These are phyloP conservation scores for Scaptomyza graminum DNA, from an alignment of 1,140 invertebrate species.

Conservation along the genomic window DNA sequence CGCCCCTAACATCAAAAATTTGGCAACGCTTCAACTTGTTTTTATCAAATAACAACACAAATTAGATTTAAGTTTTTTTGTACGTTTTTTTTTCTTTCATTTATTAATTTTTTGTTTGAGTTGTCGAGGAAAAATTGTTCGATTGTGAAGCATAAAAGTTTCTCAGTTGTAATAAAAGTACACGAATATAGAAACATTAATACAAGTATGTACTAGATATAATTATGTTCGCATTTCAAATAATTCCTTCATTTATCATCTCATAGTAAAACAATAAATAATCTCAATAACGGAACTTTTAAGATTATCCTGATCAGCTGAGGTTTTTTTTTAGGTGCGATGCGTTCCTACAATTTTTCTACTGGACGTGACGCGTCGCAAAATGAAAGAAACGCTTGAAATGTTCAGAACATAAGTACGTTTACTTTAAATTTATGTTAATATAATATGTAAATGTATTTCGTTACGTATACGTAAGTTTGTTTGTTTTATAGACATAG, in stretches of 20 bases:
- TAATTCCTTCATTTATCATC: slow-evolving; percentile 5
- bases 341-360: neutral
- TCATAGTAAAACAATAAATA: neutral
- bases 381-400: slow-evolving; percentile 36
- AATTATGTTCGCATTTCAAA: slow-evolving; percentile 5
- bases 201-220: slow-evolving; percentile 18
- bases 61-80: slow-evolving; percentile 38
- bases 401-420: slow-evolving; percentile 49
- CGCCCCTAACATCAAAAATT: too few species aligned
- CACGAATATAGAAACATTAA: slow-evolving; percentile 67
- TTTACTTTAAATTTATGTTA: slow-evolving; percentile 48
- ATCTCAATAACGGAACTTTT: neutral
- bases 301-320: neutral
- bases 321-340: neutral
- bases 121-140: slow-evolving; percentile 51
- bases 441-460: slow-evolving; percentile 55
- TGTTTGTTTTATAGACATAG: slow-evolving; percentile 43
- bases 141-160: slow-evolving; percentile 68
- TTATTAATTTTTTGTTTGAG: slow-evolving; percentile 50
- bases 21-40: too few species aligned
- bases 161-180: slow-evolving; percentile 65
- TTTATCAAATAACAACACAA: slow-evolving; percentile 1
- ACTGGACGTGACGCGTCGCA: neutral
- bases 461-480: slow-evolving; percentile 38
- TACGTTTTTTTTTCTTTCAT: slow-evolving; percentile 51